Evolutionary conservation across 23 tunicate genomes (phyloP), one percentile per base, ranked within the genome.

Genomic region (Oikopleura dioica): DNA sequence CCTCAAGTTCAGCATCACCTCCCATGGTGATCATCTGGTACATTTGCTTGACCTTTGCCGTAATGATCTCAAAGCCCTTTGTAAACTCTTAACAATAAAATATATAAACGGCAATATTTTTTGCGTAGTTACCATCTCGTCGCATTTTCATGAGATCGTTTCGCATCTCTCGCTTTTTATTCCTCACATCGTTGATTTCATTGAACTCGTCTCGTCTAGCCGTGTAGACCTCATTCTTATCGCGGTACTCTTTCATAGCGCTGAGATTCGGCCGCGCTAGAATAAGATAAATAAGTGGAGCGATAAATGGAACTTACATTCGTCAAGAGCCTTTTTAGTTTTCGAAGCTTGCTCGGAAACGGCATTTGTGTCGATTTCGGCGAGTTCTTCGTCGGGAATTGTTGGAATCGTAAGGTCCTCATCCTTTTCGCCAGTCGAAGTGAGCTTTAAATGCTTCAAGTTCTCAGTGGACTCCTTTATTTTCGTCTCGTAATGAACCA

Each of bases 11-110:
- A 30, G 96, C 96, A 75, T 89, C 96, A 16, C 96, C 96, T 36
- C 96, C 96, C 31, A 84, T 78, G 23, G 96, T 89, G 36, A 89
- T 89, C 96, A 89, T 84, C 81, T 89, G 96, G 77, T 89, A 89
- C 37, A 82, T 89, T 50, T 89, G 89, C 55, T 89, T 89, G 38
- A 89, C 75, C 58, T 89, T 89, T 37, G 84, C 84, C 0, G 96
- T 84, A 37, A 89, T 89, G n/a, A 89, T 59, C 1, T 77, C 72
- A 31, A 51, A 89, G 84, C 9, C 96, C 96, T 76, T 82, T 82
- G 0, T 83, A 79, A 75, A 89, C 84, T 38, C 84, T n/a, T n/a
- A n/a, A n/a, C n/a, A n/a, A n/a, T n/a, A n/a, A n/a, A n/a, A n/a
- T n/a, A n/a, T n/a, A n/a, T n/a, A n/a, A n/a, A n/a, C n/a, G n/a